Base-by-base conservation (phyloP, 2,888 invertebrate genomes). In the Drymonia ruficornis region DNA sequence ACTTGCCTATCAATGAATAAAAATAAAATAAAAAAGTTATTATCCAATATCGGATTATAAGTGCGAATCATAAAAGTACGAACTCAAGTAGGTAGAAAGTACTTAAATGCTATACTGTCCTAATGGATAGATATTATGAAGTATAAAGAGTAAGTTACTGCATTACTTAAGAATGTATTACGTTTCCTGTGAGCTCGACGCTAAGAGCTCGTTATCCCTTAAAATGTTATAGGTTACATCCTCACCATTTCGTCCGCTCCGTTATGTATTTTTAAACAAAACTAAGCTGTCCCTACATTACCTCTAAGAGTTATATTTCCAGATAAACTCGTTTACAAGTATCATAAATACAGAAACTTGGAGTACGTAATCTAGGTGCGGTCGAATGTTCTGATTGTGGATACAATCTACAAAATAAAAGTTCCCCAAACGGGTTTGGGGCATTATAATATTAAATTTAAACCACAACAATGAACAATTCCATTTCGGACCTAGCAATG, bases 401-500 rank as follows among this genome's bases (percentile, higher is more conserved):
- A 51, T 16, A 52, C 58, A 49, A 55, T 56, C 34, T 28, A 23
- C 34, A 49, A 57, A 63, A 65, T 55, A 59, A 65, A 67, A 63
- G 46, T 53, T 55, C 28, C 38, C 49, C 55, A 34, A 61, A 51
- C 62, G 52, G 67, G 63, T 63, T 67, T n/a, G 52, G 55, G 67
- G 55, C 67, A 67, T 69, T 70, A 67, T 65, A 64, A 66, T 72
- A 71, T 73, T 65, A 70, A 71, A 76, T 69, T 74, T 63, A 57
- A 74, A 70, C 60, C 72, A 75, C 72, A 78, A 76, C 80, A 78
- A 79, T 74, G 72, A 75, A 79, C 70, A 75, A 76, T 78, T 79
- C 74, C 72, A 76, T 78, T 83, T 78, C 59, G 67, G 70, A 78
- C 76, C 71, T 67, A 62, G 74, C 73, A 65, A 70, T 78, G 73